A percentile compares a stretch with the other conserved stretches of the same genome.
Evolutionary conservation across 1,140 invertebrate genomes (phyloP).

Genomic region (Trachymyrmex cornetzi): DNA sequence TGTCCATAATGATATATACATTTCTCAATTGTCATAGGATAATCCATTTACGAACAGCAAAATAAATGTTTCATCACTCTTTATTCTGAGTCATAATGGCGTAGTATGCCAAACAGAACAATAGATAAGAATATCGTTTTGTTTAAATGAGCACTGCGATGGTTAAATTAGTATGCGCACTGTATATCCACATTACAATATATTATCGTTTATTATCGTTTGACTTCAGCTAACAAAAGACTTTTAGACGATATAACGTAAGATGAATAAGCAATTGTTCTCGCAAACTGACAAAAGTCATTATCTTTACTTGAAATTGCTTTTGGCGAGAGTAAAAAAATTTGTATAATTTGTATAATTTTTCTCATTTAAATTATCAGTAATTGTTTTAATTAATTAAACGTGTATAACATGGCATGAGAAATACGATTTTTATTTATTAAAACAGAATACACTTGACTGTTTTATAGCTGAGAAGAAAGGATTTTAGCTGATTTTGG

Average conservation of each 20-base stretch:
- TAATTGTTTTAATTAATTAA: no score
- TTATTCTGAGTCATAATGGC: slow-evolving; percentile 12
- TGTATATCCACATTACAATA: neutral
- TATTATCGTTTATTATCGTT: neutral
- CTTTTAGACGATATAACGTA: neutral
- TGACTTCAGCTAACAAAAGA: neutral
- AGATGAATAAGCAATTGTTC: neutral
- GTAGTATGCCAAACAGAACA: neutral
- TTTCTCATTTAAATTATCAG: no score
- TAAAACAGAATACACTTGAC: no score
- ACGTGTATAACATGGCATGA: no score
- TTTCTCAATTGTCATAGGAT: neutral
- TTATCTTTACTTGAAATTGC: no score
- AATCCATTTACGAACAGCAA: neutral
- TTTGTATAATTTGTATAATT: no score
- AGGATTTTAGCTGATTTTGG: no score
- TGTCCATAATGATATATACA: neutral
- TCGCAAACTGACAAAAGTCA: no score
- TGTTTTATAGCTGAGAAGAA: no score
- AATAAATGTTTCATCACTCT: neutral
- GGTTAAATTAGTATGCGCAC: neutral
- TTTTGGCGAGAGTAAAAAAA: no score
- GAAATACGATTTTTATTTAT: no score
- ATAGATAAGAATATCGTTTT: slow-evolving; percentile 30
- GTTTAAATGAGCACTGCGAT: neutral